Percentiles rank a stretch among this genome's conserved stretches.
Conservation (phyloP, 2,113 vertebrate species). For the Alethe diademata region DNA sequence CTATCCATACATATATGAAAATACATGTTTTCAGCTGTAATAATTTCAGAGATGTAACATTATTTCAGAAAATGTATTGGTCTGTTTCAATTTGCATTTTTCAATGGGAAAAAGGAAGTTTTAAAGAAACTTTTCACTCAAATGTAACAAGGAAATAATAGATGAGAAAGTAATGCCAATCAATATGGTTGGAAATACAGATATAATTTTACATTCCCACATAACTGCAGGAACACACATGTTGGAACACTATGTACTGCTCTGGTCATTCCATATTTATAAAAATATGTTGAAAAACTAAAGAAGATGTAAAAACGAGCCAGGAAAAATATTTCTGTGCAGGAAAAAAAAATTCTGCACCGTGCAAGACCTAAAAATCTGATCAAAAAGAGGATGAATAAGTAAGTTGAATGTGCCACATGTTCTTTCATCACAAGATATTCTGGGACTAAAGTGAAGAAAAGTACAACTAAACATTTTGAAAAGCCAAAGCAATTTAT, state of each 20-base stretch:
- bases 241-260: neutral
- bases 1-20: neutral
- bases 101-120: neutral
- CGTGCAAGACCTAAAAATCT: neutral
- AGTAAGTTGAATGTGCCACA: neutral
- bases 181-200: neutral
- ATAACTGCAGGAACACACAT: neutral
- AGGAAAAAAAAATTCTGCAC: neutral
- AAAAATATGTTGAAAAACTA: conserved; percentile 21
- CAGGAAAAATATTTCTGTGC: neutral
- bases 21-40: neutral
- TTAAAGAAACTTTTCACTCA: neutral
- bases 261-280: neutral
- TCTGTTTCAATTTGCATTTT: neutral
- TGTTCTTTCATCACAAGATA: neutral
- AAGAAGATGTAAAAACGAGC: neutral
- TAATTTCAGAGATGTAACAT: neutral
- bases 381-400: neutral
- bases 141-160: neutral
- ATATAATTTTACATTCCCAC: neutral
- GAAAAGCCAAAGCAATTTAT: neutral
- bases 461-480: neutral
- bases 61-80: neutral
- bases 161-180: neutral
- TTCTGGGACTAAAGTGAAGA: neutral